phyloP scores from a whole-genome alignment of 2,113 vertebrate genomes.

The Progne subis region DNA sequence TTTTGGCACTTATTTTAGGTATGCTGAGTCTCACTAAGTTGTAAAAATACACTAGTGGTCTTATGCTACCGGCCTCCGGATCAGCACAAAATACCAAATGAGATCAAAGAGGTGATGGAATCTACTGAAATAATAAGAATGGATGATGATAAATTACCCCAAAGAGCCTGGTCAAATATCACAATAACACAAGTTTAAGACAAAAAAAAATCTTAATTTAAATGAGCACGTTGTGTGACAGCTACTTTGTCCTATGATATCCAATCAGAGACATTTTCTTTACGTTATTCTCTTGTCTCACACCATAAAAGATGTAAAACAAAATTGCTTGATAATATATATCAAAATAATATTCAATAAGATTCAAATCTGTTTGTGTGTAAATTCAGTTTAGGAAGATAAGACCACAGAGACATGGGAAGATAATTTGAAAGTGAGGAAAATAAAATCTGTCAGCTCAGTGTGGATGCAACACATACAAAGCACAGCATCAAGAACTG shows the following conservation, averaged over 20 bases:
- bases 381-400: background rate
- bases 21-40: conserved; percentile 49
- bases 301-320: background rate
- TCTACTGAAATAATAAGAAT: conserved; percentile 53
- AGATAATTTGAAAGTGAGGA: background rate
- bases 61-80: background rate
- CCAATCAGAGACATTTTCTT: background rate
- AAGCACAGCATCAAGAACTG: background rate
- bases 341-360: background rate
- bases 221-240: background rate
- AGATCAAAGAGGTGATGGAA: conserved; percentile 52
- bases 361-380: background rate
- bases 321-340: background rate
- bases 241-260: background rate
- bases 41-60: conserved; percentile 44
- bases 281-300: background rate
- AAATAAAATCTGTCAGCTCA: background rate
- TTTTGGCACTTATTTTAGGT: conserved; percentile 51
- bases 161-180: background rate
- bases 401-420: background rate
- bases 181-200: background rate
- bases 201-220: background rate
- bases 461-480: background rate
- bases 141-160: background rate
- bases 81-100: conserved; percentile 9